Conservation (phyloP, 2,797 vertebrate species). For the Sebastes reedi region DNA sequence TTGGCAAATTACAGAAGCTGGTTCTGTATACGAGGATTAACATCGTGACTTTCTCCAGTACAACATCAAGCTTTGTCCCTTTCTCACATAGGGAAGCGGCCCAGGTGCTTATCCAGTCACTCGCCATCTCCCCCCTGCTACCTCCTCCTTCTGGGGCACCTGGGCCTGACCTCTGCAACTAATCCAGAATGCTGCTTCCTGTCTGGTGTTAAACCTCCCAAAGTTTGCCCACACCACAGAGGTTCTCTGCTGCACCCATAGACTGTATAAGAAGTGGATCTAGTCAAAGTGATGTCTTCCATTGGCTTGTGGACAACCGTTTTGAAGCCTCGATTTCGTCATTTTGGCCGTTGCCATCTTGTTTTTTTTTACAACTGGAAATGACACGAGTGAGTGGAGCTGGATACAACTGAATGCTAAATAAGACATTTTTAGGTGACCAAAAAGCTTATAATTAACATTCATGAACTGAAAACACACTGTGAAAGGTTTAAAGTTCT, state of each 20-base stretch:
- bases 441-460: too few relatives aligned
- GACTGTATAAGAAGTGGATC: too few relatives aligned
- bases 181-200: not conserved
- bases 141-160: not conserved
- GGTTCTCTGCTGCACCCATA: not conserved
- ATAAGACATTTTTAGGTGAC: too few relatives aligned
- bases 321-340: too few relatives aligned
- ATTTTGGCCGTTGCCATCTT: too few relatives aligned
- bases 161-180: not conserved
- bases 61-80: not conserved
- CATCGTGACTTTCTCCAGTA: not conserved
- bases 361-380: too few relatives aligned
- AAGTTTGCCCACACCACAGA: not conserved
- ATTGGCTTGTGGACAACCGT: too few relatives aligned
- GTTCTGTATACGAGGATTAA: not conserved
- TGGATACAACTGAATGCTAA: too few relatives aligned
- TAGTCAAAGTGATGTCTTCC: too few relatives aligned
- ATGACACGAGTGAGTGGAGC: too few relatives aligned
- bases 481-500: too few relatives aligned
- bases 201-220: not conserved
- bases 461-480: too few relatives aligned
- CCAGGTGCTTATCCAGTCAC: not conserved
- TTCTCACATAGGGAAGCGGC: not conserved
- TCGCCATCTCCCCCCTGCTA: not conserved
- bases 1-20: not conserved